Base-by-base conservation (phyloP, 2,113 vertebrate genomes). In the Pterocles orientalis region DNA sequence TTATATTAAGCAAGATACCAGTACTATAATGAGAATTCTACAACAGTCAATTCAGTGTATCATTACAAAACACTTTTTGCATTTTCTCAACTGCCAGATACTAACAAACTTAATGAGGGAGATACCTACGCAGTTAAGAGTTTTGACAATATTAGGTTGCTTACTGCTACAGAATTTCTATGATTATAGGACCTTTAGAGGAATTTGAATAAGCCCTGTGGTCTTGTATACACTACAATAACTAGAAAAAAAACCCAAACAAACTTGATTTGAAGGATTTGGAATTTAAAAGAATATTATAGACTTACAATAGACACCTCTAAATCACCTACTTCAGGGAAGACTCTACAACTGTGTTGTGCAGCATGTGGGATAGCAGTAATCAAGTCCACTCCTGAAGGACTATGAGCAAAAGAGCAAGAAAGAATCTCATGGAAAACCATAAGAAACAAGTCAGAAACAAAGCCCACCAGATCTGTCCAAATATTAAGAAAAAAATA, bases 181-280 rank as follows among this genome's bases (percentile, higher is more conserved):
- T 13, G 9, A 47, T 7, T 24, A 31, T 7, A 24, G 7, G 28
- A 77, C 29, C 4, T 71, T 62, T 47, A 64, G 14, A 79, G 21
- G 23, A 89, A 41, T 34, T 23, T 45, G 18, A 54, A 47, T 41
- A 81, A 68, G 9, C 7, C 18, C 25, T 51, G 10, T 45, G 14
- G 17, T 51, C 18, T 25, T 58, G 14, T 34, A 39, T 4, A 19
- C 4, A 54, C 10, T 28, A 2, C 1, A 0, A 11, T 21, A 53
- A 25, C 17, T n/a, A 29, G 14, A 31, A 69, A 8, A 53, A 83
- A 69, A 36, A 36, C 36, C 36, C 36, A 36, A 36, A 36, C 36
- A 39, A 31, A 29, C 0, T 3, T 60, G 4, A 43, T 76, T 41
- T 53, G 10, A 62, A 15, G 4, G 10, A 68, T 53, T 57, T 62